phyloP scores from a whole-genome alignment of 2,113 vertebrate genomes.

The Sarotherodon lohbergeri region DNA sequence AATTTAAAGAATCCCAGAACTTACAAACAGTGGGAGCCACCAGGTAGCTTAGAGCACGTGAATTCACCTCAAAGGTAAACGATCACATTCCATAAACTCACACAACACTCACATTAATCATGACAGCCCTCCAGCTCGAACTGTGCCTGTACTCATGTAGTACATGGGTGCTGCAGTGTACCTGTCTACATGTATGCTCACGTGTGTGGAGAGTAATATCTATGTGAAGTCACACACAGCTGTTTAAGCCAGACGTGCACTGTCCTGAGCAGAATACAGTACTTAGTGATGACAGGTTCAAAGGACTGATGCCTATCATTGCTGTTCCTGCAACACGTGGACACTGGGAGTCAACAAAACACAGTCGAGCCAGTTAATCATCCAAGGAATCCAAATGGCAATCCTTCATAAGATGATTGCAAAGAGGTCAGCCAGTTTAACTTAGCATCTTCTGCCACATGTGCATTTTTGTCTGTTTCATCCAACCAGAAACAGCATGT shows the following conservation, averaged over 20 bases:
- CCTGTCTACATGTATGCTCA: background rate
- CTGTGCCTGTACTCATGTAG: background rate
- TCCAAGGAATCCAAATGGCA: background rate
- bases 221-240: conserved; percentile 5
- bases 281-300: conserved; percentile 17
- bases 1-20: conserved; percentile 29
- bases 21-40: background rate
- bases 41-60: background rate
- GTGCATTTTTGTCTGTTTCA: conserved; percentile 16
- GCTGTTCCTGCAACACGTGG: conserved; percentile 12
- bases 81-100: conserved; percentile 26
- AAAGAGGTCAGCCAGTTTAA: background rate
- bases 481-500: background rate
- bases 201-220: background rate
- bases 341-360: background rate
- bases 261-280: background rate
- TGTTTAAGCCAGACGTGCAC: conserved; percentile 3
- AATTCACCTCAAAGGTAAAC: background rate
- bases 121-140: background rate
- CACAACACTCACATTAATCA: conserved; percentile 24
- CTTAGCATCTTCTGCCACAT: background rate
- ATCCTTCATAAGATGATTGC: background rate
- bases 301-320: conserved; percentile 23
- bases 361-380: background rate
- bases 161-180: background rate